phyloP scores from a whole-genome alignment of 2,113 vertebrate species.

The Chunga burmeisteri region DNA sequence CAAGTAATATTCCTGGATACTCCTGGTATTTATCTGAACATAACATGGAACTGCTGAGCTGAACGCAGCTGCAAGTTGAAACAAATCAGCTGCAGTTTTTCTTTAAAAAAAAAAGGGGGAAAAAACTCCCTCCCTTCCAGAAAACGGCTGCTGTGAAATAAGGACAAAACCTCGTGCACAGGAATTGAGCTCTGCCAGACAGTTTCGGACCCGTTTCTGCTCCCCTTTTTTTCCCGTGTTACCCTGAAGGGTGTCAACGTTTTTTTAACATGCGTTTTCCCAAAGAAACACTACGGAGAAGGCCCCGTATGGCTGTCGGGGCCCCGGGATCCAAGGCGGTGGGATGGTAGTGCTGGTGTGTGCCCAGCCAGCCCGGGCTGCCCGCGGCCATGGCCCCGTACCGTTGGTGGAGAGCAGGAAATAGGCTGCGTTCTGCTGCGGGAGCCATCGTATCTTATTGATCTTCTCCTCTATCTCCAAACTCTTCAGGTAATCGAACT shows the following conservation, averaged over 20 bases:
- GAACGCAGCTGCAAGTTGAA: neutral
- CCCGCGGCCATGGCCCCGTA: neutral
- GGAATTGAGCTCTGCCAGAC: neutral
- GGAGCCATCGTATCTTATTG: slow-evolving; percentile 98
- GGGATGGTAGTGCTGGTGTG: fast-evolving
- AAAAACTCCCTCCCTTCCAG: neutral
- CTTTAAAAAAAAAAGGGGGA: neutral
- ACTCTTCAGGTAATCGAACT: slow-evolving; percentile 99
- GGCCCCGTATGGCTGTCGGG: fast-evolving
- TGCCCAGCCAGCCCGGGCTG: neutral
- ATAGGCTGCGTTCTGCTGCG: slow-evolving; percentile 96
- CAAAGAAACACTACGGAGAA: fast-evolving
- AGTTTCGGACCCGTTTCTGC: neutral
- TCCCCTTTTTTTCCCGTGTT: fast-evolving
- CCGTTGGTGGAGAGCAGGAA: slow-evolving; percentile 96
- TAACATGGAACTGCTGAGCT: neutral
- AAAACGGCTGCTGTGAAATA: neutral
- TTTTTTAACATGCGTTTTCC: fast-evolving
- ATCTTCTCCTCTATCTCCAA: slow-evolving; percentile 98
- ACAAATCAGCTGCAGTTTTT: neutral
- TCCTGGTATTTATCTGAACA: slow-evolving; percentile 9
- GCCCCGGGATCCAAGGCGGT: fast-evolving
- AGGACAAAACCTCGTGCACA: neutral
- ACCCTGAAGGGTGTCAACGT: neutral
- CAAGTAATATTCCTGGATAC: slow-evolving; percentile 30